Evolutionary conservation across 2,888 invertebrate genomes (phyloP).

Genomic region (Cantharis flavilabris): DNA sequence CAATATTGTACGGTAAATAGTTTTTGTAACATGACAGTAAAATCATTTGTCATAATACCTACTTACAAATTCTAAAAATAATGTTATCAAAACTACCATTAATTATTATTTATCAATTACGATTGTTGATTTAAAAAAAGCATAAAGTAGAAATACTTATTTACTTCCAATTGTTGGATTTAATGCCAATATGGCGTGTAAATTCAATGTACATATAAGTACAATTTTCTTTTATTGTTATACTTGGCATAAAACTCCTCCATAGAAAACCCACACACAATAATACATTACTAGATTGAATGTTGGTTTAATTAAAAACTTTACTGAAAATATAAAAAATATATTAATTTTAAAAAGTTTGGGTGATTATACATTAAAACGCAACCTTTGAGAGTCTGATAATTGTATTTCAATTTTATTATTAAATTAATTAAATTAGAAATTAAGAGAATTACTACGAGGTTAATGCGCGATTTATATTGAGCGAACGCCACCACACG

Average conservation of each 20-base stretch:
- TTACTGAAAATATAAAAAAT: background rate
- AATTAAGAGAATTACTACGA: too few relatives aligned
- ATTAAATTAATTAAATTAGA: too few relatives aligned
- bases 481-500: too few relatives aligned
- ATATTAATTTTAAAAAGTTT: background rate
- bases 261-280: background rate
- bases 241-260: background rate
- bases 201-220: background rate
- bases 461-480: too few relatives aligned
- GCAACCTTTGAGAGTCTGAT: background rate
- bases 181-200: background rate
- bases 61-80: background rate
- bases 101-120: background rate
- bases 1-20: background rate
- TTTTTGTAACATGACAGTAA: background rate
- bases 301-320: background rate
- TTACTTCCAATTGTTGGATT: background rate
- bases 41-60: background rate
- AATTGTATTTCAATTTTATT: background rate
- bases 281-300: background rate
- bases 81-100: background rate
- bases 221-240: background rate
- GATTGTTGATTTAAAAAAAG: background rate
- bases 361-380: background rate
- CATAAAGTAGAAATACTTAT: background rate